Evolutionary conservation across 2,113 vertebrate genomes (phyloP).

Genomic region (Paramormyrops kingsleyae): DNA sequence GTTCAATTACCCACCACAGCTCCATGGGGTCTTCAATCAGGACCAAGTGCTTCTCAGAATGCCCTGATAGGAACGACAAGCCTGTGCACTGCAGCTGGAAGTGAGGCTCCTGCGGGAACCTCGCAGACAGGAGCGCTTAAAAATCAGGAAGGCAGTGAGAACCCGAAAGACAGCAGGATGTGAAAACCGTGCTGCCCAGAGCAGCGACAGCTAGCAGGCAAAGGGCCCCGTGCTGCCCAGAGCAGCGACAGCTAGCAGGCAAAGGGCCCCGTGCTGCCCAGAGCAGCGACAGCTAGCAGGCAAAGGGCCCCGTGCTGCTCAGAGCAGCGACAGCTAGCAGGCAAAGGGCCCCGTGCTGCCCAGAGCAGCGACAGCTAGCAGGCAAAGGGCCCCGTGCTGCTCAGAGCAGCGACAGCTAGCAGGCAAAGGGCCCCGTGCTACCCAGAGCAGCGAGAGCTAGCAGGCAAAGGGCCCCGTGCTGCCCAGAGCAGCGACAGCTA

Average conservation of each 20-base stretch:
- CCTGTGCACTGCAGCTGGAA: not conserved
- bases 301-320: too few species aligned
- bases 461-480: too few species aligned
- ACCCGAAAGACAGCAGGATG: not conserved
- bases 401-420: too few species aligned
- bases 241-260: too few species aligned
- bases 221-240: not conserved
- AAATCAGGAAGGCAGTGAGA: not conserved
- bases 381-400: not conserved
- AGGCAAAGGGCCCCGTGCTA: too few species aligned
- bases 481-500: too few species aligned
- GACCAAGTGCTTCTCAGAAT: not conserved
- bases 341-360: too few species aligned
- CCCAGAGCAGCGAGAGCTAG: too few species aligned
- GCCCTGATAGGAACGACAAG: not conserved
- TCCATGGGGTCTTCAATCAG: not conserved
- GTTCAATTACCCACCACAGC: not conserved
- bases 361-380: too few species aligned
- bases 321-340: too few species aligned
- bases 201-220: not conserved
- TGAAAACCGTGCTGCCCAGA: not conserved
- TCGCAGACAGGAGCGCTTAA: not conserved
- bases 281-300: too few species aligned
- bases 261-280: too few species aligned
- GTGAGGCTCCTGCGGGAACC: not conserved